Percentiles rank a stretch among this genome's conserved stretches.
phyloP scores from a whole-genome alignment of 1,140 invertebrate genomes.

The Lysiphlebus fabarum region DNA sequence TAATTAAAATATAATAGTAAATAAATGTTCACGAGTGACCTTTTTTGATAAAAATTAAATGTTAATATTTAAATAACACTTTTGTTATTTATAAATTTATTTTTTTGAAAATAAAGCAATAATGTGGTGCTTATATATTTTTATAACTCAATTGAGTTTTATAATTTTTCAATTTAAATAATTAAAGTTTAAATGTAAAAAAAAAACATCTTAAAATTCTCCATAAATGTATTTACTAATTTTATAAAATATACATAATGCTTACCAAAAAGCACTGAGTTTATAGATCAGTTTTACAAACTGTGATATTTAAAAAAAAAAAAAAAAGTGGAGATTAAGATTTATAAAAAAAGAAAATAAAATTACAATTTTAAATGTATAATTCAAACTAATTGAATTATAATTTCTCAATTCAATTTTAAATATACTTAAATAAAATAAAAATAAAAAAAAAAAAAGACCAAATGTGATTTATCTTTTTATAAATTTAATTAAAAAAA shows the following conservation, averaged over 20 bases:
- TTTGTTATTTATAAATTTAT: no score
- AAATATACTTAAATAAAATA: not conserved
- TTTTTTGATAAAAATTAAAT: no score
- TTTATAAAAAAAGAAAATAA: slow-evolving; percentile 8
- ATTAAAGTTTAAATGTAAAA: no score
- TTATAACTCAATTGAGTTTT: no score
- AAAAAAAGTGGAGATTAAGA: slow-evolving; percentile 5
- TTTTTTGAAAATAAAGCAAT: no score
- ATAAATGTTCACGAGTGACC: no score
- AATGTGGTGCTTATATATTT: no score
- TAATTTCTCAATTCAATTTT: not conserved
- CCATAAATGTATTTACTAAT: slow-evolving; percentile 19
- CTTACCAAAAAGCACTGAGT: slow-evolving; percentile 21
- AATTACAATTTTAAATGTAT: no score
- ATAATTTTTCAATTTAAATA: no score
- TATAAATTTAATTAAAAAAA: not conserved
- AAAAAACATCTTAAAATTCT: no score
- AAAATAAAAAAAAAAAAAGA: not conserved
- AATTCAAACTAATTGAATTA: not conserved
- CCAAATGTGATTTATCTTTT: not conserved
- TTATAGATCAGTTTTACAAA: slow-evolving; percentile 46
- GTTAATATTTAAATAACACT: no score
- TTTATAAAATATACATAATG: slow-evolving; percentile 9
- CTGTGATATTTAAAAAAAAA: slow-evolving; percentile 45
- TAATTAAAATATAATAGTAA: no score